Conservation (phyloP, 2,888 invertebrate genomes). For the Drosophila putrida region DNA sequence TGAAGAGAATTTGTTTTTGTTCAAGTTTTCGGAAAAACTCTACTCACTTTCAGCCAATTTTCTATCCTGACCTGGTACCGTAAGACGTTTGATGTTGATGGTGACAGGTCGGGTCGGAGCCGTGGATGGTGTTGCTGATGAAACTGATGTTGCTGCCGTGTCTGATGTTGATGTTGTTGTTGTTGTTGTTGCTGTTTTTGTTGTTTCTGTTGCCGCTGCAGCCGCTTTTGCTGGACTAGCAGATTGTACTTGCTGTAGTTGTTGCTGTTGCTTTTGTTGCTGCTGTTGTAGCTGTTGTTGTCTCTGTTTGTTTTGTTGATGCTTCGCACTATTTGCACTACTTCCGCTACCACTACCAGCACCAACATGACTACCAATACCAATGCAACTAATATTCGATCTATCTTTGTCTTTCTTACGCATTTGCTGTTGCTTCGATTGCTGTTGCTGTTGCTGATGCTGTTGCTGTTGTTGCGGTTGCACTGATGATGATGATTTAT, state of each 20-base stretch:
- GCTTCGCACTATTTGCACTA: constrained; percentile 75
- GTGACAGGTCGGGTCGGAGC: constrained; percentile 68
- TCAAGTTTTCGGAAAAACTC: constrained; percentile 74
- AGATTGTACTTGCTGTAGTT: constrained; percentile 50
- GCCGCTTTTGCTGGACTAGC: constrained; percentile 26
- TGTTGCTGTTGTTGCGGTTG: constrained; percentile 52
- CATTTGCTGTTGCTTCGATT: constrained; percentile 72
- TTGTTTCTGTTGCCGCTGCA: constrained; percentile 37
- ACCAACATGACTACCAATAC: constrained; percentile 67
- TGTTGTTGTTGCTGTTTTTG: constrained; percentile 29
- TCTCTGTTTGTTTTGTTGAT: constrained; percentile 77
- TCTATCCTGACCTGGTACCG: constrained; percentile 84
- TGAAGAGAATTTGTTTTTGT: constrained; percentile 55
- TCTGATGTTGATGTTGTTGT: constrained; percentile 37
- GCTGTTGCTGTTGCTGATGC: constrained; percentile 50
- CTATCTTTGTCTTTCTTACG: constrained; percentile 84
- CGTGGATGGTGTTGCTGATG: constrained; percentile 41
- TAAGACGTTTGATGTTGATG: constrained; percentile 80
- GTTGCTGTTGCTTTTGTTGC: constrained; percentile 34
- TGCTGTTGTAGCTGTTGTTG: constrained; percentile 73
- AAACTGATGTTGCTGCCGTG: constrained; percentile 39
- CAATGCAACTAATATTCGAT: constrained; percentile 78
- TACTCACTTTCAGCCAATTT: constrained; percentile 86
- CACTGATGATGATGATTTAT: constrained; percentile 73
- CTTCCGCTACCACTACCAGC: constrained; percentile 62